Evolutionary conservation across 2,113 vertebrate genomes (phyloP), one percentile per base, ranked within the genome.

Genomic region (Apteryx owenii): DNA sequence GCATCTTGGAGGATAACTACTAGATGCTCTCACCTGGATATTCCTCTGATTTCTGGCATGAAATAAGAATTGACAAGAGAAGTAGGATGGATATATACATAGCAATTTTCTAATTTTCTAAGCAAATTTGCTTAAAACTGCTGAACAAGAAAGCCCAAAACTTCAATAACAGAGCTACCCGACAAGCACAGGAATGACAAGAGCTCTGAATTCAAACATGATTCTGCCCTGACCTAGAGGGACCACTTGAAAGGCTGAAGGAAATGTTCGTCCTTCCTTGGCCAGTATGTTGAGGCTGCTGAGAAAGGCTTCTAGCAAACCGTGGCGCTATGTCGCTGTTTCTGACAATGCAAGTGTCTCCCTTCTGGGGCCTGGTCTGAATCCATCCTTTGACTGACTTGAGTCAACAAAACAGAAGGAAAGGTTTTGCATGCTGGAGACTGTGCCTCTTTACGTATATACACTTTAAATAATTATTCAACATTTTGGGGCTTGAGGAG

Each of bases 351-450:
- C 0, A 65, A n/a, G 33, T 26, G 0, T 5, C 50, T 25, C 29
- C 42, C 50, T 3, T 1, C 2, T 0, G 4, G 31, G 23, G 10
- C 12, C 46, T 2, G 6, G 36, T 38, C 40, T 0, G 48, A 53
- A n/a, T 20, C 69, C 60, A 40, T 18, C 81, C 21, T 51, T 19
- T 10, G n/a, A 33, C 44, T 51, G 21, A 36, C 68, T 29, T 12
- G 68, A 90, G 85, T 33, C 90, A 71, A 40, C 26, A 66, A 10
- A 77, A 33, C 1, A 0, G 12, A 84, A n/a, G 31, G 65, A 6
- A 40, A 31, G 28, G 11, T 2, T 91, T 71, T 48, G 26, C 36
- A 26, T 42, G 70, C 51, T 7, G 42, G 70, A 82, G 40, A 18
- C 12, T 7, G 9, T n/a, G 65, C 60, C 66, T 61, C 69, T 58